phyloP scores from a whole-genome alignment of 2,113 vertebrate species.

The Lophotis ruficrista region DNA sequence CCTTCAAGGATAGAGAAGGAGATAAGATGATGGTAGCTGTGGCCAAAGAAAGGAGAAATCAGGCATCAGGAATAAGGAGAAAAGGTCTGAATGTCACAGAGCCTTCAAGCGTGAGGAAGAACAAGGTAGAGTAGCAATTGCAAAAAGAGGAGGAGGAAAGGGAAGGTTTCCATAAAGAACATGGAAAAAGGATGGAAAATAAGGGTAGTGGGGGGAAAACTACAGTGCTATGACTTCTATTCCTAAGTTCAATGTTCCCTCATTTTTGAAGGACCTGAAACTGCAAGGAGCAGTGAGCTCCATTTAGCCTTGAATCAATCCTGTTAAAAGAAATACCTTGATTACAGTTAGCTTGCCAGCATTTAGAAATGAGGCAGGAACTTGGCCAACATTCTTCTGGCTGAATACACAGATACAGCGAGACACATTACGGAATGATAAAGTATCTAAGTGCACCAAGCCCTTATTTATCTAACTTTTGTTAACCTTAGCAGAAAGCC shows the following conservation, averaged over 20 bases:
- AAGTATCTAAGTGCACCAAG: constrained; percentile 35
- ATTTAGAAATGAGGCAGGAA: constrained; percentile 50
- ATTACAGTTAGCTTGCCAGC: constrained; percentile 21
- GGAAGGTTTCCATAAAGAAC: background rate
- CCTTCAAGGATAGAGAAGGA: background rate
- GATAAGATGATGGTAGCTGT: background rate
- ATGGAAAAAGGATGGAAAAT: background rate
- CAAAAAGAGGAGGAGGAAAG: background rate
- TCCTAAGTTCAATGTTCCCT: background rate
- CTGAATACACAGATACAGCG: background rate
- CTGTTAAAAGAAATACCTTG: constrained; percentile 44
- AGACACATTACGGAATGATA: constrained; percentile 36
- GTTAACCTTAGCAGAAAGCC: constrained; percentile 50
- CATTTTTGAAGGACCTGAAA: constrained; percentile 9
- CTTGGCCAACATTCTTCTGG: constrained; percentile 34
- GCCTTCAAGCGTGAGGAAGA: background rate
- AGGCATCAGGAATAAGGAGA: background rate
- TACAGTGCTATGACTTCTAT: background rate
- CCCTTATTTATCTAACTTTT: constrained; percentile 51
- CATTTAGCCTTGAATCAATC: constrained; percentile 21
- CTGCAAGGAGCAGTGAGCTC: background rate
- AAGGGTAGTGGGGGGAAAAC: background rate
- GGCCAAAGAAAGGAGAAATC: background rate
- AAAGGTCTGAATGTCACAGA: background rate
- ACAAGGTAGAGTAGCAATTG: background rate